A percentile compares a stretch with the other conserved stretches of the same genome.
These are phyloP conservation scores for Leptinotarsa rubiginosa DNA, from an alignment of 2,888 invertebrate genomes.

Conservation along the genomic window DNA sequence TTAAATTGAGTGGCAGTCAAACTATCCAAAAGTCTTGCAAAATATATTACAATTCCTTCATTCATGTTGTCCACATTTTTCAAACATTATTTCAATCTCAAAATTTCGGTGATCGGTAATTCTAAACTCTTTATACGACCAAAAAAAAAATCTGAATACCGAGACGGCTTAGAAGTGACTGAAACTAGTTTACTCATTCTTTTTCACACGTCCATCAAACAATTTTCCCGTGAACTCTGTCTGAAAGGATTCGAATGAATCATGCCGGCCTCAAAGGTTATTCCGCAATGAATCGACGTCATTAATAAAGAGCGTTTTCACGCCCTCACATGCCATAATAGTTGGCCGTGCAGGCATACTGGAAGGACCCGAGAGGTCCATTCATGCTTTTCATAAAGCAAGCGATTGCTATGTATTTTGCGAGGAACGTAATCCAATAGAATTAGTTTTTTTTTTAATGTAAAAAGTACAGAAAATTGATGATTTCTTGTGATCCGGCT, in stretches of 20 bases:
- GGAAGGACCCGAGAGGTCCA: not conserved
- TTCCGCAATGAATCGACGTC: not conserved
- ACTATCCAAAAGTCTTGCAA: no score
- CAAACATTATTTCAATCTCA: no score
- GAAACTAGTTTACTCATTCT: not conserved
- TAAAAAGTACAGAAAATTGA: no score
- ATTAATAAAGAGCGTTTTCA: conserved; percentile 1
- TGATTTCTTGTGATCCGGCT: not conserved
- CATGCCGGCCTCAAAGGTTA: conserved; percentile 9
- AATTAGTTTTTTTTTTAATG: no score
- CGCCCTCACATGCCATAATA: not conserved
- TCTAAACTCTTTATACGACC: not conserved
- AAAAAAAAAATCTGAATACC: not conserved
- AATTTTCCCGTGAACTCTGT: not conserved
- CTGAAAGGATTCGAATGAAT: not conserved
- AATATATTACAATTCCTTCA: no score
- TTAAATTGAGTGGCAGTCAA: no score
- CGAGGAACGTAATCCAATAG: no score
- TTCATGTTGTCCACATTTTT: no score
- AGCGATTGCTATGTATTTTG: not conserved
- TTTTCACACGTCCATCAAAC: conserved; percentile 8
- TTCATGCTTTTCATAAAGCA: not conserved
- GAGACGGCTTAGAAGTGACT: not conserved
- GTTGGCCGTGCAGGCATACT: not conserved
- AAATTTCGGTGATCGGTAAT: no score